Conservation (phyloP, 2,797 vertebrate genomes). For the Crenuchus spilurus region DNA sequence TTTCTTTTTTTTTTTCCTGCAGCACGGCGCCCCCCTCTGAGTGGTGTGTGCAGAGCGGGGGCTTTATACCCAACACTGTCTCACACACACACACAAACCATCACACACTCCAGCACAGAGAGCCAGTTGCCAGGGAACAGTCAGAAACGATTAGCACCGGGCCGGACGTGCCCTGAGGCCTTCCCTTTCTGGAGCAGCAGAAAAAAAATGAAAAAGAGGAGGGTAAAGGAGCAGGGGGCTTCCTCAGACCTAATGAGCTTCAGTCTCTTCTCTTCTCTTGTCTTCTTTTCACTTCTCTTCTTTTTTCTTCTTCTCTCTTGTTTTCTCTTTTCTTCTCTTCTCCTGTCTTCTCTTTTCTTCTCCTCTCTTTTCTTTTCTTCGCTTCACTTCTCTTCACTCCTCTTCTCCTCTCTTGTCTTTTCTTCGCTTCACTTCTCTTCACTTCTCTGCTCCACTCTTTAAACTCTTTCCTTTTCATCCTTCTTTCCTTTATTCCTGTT, state of each 20-base stretch:
- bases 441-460: not conserved
- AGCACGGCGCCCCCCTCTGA: constrained; percentile 55
- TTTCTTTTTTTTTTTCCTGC: constrained; percentile 61
- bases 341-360: not conserved
- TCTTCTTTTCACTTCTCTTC: not conserved
- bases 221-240: constrained; percentile 4
- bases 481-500: not conserved
- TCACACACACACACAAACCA: constrained; percentile 55
- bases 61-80: constrained; percentile 64
- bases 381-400: not conserved
- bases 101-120: constrained; percentile 46
- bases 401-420: not conserved
- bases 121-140: constrained; percentile 72
- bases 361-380: not conserved
- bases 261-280: constrained; percentile 22
- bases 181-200: constrained; percentile 62
- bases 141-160: constrained; percentile 77
- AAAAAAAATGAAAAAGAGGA: constrained; percentile 41
- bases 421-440: not conserved
- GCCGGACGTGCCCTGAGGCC: constrained; percentile 72
- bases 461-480: not conserved
- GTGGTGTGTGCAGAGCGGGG: constrained; percentile 60
- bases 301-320: not conserved
- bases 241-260: constrained; percentile 55
- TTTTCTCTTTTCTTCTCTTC: not conserved